Base-by-base conservation (phyloP, 2,888 invertebrate species). In the Latheticus oryzae region DNA sequence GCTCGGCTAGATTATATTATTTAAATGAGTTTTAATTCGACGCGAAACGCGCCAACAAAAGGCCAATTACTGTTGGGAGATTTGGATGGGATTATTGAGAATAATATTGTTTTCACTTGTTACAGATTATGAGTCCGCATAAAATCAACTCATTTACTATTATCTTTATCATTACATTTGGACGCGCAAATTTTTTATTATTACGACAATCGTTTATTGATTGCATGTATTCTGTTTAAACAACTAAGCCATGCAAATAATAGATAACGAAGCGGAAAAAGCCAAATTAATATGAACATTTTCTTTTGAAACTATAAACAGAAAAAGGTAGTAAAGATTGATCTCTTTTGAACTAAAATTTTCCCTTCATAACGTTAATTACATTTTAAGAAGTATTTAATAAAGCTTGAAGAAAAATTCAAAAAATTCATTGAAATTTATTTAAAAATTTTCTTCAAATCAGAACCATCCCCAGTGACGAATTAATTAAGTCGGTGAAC, bases 401-500 rank as follows among this genome's bases (percentile, higher is more conserved):
- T 71, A 69, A 69, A 64, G 65, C 58, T 48, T 62, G 61, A 5
- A 9, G 57, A 71, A 69, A 65, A 74, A 75, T 72, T 68, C 72
- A 68, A 71, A 73, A 73, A 75, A 77, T 77, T 73, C 74, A 73
- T 73, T 67, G 67, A 62, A 74, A 76, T 76, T 76, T 76, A 76
- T 75, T 76, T 71, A 69, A 73, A 74, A 75, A 74, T 72, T 70
- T 67, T n/a, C n/a, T 62, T 54, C 63, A 66, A 72, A 72, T 73
- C 72, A 68, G 66, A 68, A 60, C 65, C 65, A 66, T 68, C 72
- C 75, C 74, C 68, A 70, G 76, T 75, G 77, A 76, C 77, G 76
- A 77, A 77, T 78, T 79, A 79, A 79, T 79, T 79, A 79, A 78
- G 76, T 77, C 66, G 62, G 53, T 53, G 69, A 68, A 70, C 72